Percentiles rank a stretch among this genome's conserved stretches.
Conservation (phyloP, 2,113 vertebrate genomes). For the Nycticorax nycticorax region DNA sequence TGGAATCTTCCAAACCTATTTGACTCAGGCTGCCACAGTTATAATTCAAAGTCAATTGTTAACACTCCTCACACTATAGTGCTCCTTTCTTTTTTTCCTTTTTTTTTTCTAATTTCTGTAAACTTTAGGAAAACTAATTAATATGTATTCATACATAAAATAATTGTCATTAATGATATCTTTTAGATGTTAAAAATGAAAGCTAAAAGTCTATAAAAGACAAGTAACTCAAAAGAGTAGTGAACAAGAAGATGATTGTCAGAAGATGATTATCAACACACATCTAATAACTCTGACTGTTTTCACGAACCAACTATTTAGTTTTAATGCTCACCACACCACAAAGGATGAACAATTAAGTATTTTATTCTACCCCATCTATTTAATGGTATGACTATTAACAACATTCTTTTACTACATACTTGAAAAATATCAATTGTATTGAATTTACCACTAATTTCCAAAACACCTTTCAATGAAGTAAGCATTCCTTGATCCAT, state of each 20-base stretch:
- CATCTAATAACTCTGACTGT: not conserved
- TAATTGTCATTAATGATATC: not conserved
- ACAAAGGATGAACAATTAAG: not conserved
- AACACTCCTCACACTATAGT: not conserved
- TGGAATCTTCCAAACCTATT: not conserved
- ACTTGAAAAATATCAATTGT: not conserved
- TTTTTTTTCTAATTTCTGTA: not conserved
- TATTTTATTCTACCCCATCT: not conserved
- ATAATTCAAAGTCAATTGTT: not conserved
- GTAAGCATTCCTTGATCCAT: not conserved
- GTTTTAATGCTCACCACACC: not conserved
- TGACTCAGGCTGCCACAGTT: not conserved
- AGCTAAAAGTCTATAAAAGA: not conserved
- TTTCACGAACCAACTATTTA: not conserved
- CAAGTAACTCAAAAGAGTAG: not conserved
- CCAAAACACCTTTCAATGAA: not conserved
- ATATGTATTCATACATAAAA: not conserved
- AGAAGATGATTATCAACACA: not conserved
- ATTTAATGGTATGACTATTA: not conserved
- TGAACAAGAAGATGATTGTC: not conserved
- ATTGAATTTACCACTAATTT: not conserved
- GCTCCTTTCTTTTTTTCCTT: not conserved
- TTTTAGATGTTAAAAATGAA: not conserved
- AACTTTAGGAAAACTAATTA: not conserved
- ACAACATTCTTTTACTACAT: not conserved